Evolutionary conservation across 2,113 vertebrate genomes (phyloP), one percentile per base, ranked within the genome.

Genomic region (Myrmecobius fasciatus): DNA sequence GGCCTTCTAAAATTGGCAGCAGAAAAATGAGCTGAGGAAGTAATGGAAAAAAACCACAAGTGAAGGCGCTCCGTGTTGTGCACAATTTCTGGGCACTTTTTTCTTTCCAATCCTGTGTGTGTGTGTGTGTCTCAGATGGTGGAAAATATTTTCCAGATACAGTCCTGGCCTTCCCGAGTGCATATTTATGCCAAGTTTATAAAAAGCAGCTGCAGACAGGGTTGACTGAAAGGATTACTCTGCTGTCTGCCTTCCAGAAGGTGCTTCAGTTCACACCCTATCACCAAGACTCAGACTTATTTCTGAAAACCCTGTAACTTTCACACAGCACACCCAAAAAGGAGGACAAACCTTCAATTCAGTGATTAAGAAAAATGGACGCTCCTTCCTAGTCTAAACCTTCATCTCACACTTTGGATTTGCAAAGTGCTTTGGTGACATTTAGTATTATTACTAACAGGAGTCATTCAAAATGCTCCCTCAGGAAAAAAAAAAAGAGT

Each of bases 141-240:
- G 98, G 98, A 98, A 99, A 99, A 98, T 99, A 98, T 98, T 99
- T 99, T 98, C 98, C 99, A 98, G 98, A 98, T 98, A 98, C 98
- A 97, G 98, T 98, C 98, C 98, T 99, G 99, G 98, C 98, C 91
- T 97, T 97, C 91, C 97, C 97, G 91, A 98, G 96, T 60, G 97
- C 49, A 92, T 97, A 98, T 98, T 98, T 96, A 96, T 98, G 98
- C 99, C 98, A 99, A 98, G 98, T 98, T 96, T 97, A 97, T 96
- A 98, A 98, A 98, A 99, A 98, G 98, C 98, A 99, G 99, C 99
- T 99, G 99, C 98, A 98, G 98, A 98, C 98, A 96, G 94, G 96
- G 98, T 96, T 98, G 99, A 99, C 98, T 98, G 98, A 99, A 99
- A 98, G 98, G 98, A 98, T 98, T 98, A 98, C 97, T 97, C 97